phyloP scores from a whole-genome alignment of 2,113 vertebrate genomes.

The Apodemus sylvaticus region DNA sequence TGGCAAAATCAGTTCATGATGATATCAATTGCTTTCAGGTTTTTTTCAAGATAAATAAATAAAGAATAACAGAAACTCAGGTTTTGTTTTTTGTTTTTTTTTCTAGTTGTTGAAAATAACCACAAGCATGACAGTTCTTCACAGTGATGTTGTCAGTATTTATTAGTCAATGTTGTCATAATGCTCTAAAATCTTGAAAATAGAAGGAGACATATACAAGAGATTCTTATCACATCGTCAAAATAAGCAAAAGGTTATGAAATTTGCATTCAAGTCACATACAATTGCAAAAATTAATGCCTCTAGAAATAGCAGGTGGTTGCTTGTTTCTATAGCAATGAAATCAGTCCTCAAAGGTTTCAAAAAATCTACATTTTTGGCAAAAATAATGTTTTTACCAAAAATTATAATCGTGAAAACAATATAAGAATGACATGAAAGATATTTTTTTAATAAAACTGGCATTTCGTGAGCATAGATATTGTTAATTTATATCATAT shows the following conservation, averaged over 20 bases:
- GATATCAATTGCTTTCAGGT: neutral
- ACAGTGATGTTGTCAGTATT: neutral
- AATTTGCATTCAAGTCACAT: conserved; percentile 56
- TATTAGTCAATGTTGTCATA: conserved; percentile 52
- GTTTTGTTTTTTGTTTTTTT: conserved; percentile 50
- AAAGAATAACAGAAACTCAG: neutral
- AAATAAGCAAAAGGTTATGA: conserved; percentile 10
- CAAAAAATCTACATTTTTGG: conserved; percentile 8
- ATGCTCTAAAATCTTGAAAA: conserved; percentile 30
- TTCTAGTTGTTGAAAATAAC: neutral
- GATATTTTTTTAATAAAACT: neutral
- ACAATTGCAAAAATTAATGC: conserved; percentile 24
- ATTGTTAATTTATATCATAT: conserved; percentile 20
- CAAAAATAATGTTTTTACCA: neutral
- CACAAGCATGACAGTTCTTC: neutral
- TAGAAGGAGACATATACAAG: conserved; percentile 19
- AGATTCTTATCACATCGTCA: conserved; percentile 20
- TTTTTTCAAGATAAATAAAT: neutral
- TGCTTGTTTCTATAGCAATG: conserved; percentile 67
- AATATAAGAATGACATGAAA: conserved; percentile 37
- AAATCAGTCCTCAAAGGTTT: conserved; percentile 37
- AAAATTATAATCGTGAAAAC: conserved; percentile 37
- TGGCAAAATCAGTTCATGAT: neutral
- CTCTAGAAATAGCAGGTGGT: conserved; percentile 47
- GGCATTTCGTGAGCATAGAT: neutral